Percentiles rank a stretch among this genome's conserved stretches.
Conservation (phyloP, 2,113 vertebrate genomes). For the Hepsetus odoe region DNA sequence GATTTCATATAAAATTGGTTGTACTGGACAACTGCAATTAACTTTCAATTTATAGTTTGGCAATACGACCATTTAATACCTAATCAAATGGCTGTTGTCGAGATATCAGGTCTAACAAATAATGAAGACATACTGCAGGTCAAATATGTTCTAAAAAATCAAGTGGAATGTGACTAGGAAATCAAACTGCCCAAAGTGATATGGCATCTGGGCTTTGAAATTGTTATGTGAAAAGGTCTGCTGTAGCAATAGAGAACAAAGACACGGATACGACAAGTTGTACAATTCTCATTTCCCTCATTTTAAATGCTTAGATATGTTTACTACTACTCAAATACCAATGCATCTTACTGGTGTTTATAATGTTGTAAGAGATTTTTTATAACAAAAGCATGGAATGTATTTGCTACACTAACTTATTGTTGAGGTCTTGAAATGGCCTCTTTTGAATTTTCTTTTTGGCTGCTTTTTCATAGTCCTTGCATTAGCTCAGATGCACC, state of each 20-base stretch:
- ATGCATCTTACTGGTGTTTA: conserved; percentile 57
- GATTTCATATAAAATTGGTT: conserved; percentile 1
- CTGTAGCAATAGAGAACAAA: conserved; percentile 65
- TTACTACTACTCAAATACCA: conserved; percentile 50
- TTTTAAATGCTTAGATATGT: conserved; percentile 28
- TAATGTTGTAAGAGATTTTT: conserved; percentile 45
- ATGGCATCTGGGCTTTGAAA: conserved; percentile 19
- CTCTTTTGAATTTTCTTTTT: conserved; percentile 60
- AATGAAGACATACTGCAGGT: background rate
- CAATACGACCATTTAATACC: background rate
- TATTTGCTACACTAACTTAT: conserved; percentile 56
- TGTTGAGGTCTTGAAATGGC: conserved; percentile 57
- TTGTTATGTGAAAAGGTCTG: conserved; percentile 44
- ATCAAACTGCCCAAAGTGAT: background rate
- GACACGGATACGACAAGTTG: conserved; percentile 20
- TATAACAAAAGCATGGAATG: conserved; percentile 52
- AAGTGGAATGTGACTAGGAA: conserved; percentile 22
- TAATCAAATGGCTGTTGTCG: background rate
- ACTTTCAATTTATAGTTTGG: conserved; percentile 5
- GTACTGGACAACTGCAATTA: background rate
- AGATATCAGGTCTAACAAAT: background rate
- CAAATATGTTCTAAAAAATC: conserved; percentile 7
- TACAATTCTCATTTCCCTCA: conserved; percentile 3
- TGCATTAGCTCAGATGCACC: conserved; percentile 14
- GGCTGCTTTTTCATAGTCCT: conserved; percentile 31